Evolutionary conservation across 2,888 invertebrate genomes (phyloP).

Genomic region (Dynastes maya): DNA sequence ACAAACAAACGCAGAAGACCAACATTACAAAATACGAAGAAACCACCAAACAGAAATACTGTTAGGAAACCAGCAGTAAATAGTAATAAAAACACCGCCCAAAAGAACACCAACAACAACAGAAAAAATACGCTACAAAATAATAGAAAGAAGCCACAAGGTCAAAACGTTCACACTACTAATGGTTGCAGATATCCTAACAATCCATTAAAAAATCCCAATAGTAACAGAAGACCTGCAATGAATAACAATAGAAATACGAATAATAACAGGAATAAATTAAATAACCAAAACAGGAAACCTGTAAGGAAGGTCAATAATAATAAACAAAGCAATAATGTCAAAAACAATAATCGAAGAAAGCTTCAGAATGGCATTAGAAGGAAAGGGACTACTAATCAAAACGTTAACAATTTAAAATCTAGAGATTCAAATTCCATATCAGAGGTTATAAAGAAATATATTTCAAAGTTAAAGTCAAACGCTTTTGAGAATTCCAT

Average conservation of each 20-base stretch:
- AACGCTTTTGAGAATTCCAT: conserved; percentile 31
- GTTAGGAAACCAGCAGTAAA: conserved; percentile 13
- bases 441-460: conserved; percentile 22
- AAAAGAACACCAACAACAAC: conserved; percentile 17
- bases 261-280: background rate
- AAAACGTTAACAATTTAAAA: background rate
- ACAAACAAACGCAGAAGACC: conserved; percentile 19
- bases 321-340: conserved; percentile 2
- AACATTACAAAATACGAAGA: conserved; percentile 22
- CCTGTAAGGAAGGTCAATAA: conserved; percentile 12
- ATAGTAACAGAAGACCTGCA: conserved; percentile 7
- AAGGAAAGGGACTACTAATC: conserved; percentile 1
- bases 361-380: conserved; percentile 8
- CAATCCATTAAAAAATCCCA: background rate
- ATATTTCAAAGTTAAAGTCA: conserved; percentile 35
- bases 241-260: background rate
- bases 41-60: background rate
- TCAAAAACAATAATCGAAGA: background rate
- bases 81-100: conserved; percentile 25
- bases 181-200: conserved; percentile 29
- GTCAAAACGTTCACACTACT: background rate
- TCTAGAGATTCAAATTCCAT: conserved; percentile 8
- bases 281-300: background rate
- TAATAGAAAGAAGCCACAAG: conserved; percentile 22
- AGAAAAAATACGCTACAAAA: conserved; percentile 9